phyloP scores from a whole-genome alignment of 2,888 invertebrate genomes.

The Sinohyriopsis cumingii region DNA sequence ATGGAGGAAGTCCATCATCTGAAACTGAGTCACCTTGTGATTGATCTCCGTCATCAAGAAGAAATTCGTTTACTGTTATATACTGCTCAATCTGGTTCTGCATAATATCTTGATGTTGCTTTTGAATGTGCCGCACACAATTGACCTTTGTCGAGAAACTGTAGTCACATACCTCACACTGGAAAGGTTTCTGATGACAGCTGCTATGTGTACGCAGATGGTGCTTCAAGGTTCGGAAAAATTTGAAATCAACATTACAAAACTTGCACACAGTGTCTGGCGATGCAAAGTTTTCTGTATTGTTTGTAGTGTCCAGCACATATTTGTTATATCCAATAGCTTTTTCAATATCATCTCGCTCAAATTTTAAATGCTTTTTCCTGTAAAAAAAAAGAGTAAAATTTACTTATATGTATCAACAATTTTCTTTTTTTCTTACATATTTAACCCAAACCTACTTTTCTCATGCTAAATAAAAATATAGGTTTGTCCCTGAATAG shows the following conservation, averaged over 20 bases:
- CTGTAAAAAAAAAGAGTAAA: conserved; percentile 67
- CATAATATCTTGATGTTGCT: conserved; percentile 67
- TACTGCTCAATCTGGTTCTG: conserved; percentile 54
- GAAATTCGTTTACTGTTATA: conserved; percentile 52
- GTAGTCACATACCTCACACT: conserved; percentile 68
- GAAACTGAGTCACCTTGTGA: conserved; percentile 34
- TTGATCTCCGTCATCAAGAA: conserved; percentile 28
- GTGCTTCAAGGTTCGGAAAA: conserved; percentile 70
- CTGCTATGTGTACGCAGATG: conserved; percentile 70
- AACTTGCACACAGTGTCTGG: conserved; percentile 72
- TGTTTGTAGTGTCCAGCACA: conserved; percentile 40
- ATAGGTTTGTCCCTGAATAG: too few species aligned
- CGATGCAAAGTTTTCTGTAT: conserved; percentile 51
- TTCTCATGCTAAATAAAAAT: too few species aligned
- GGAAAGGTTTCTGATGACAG: conserved; percentile 70
- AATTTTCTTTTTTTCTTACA: too few species aligned
- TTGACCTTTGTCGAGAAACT: conserved; percentile 72
- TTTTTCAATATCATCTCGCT: conserved; percentile 90
- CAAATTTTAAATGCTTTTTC: conserved; percentile 90
- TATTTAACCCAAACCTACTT: too few species aligned
- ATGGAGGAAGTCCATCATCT: conserved; percentile 39
- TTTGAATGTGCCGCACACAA: conserved; percentile 71
- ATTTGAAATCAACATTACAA: conserved; percentile 72
- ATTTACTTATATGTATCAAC: not conserved
- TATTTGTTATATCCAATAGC: conserved; percentile 77